Evolutionary conservation across 2,888 invertebrate species (phyloP).

Genomic region (Nymphalis urticae): DNA sequence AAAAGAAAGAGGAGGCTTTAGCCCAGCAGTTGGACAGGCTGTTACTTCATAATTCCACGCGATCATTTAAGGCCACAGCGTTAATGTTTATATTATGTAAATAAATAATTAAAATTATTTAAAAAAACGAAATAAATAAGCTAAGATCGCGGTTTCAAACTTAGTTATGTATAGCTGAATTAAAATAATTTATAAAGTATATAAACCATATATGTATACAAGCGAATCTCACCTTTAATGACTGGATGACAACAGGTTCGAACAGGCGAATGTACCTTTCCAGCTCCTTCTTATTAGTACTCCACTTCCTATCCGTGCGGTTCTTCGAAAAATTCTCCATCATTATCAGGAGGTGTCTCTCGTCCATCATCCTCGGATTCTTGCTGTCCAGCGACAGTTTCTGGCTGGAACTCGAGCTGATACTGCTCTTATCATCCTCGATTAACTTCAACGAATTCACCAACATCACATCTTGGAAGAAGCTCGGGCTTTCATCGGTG

Average conservation of each 20-base stretch:
- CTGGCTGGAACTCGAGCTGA: constrained; percentile 63
- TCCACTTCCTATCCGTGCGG: constrained; percentile 73
- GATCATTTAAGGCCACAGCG: too few relatives aligned
- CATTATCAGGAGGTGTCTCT: constrained; percentile 63
- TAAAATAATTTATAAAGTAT: too few relatives aligned
- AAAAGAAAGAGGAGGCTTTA: too few relatives aligned
- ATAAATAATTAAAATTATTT: too few relatives aligned
- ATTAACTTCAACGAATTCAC: constrained; percentile 49
- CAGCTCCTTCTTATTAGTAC: constrained; percentile 74
- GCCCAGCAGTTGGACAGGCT: too few relatives aligned
- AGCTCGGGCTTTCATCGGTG: constrained; percentile 42
- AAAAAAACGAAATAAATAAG: too few relatives aligned
- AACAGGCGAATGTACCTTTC: constrained; percentile 94
- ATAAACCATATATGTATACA: background rate
- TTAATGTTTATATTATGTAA: too few relatives aligned
- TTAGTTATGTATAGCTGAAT: too few relatives aligned
- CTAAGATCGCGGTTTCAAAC: too few relatives aligned
- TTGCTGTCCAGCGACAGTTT: constrained; percentile 60
- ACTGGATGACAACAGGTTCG: constrained; percentile 96
- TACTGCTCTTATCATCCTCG: constrained; percentile 44
- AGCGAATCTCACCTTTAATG: constrained; percentile 85
- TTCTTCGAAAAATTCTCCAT: constrained; percentile 76
- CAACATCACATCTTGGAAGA: constrained; percentile 64
- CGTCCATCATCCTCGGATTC: constrained; percentile 63
- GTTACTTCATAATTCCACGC: too few relatives aligned